Percentiles rank a stretch among this genome's conserved stretches.
Evolutionary conservation across 1,140 invertebrate species (phyloP).

Genomic region (Euwallacea fornicatus): DNA sequence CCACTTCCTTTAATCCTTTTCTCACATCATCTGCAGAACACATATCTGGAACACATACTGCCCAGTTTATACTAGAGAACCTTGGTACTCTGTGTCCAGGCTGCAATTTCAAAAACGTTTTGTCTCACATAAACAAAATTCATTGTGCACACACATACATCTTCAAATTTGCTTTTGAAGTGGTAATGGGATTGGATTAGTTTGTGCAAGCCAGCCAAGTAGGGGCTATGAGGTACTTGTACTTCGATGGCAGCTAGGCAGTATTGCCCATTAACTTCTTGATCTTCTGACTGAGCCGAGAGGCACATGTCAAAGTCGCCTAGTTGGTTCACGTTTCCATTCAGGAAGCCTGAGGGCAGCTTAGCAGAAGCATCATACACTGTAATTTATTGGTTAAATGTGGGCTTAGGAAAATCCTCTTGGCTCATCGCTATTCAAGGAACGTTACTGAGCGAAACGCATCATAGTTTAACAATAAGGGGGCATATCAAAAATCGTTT

Average conservation of each 20-base stretch:
- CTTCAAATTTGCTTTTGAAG: constrained; percentile 62
- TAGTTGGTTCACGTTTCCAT: constrained; percentile 64
- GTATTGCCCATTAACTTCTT: constrained; percentile 58
- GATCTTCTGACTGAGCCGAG: constrained; percentile 51
- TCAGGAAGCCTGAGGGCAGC: constrained; percentile 62
- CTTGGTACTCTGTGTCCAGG: constrained; percentile 65
- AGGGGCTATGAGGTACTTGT: constrained; percentile 51
- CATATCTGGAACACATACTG: constrained; percentile 62
- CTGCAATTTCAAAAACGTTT: constrained; percentile 51
- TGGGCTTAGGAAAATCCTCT: background rate
- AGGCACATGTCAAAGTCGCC: constrained; percentile 67
- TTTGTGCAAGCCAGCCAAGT: constrained; percentile 55
- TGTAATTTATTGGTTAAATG: constrained; percentile 40
- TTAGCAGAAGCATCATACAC: constrained; percentile 66
- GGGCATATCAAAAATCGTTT: background rate
- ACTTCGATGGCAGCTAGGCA: constrained; percentile 62
- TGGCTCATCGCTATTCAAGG: background rate
- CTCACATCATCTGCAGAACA: constrained; percentile 62
- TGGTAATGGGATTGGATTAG: constrained; percentile 62
- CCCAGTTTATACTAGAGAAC: constrained; percentile 65
- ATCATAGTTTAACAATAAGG: background rate
- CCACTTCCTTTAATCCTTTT: constrained; percentile 51
- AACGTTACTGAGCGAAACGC: background rate
- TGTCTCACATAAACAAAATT: background rate
- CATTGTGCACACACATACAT: constrained; percentile 56